Evolutionary conservation across 2,888 invertebrate species (phyloP), one percentile per base, ranked within the genome.

Genomic region (Troides oblongomaculatus): DNA sequence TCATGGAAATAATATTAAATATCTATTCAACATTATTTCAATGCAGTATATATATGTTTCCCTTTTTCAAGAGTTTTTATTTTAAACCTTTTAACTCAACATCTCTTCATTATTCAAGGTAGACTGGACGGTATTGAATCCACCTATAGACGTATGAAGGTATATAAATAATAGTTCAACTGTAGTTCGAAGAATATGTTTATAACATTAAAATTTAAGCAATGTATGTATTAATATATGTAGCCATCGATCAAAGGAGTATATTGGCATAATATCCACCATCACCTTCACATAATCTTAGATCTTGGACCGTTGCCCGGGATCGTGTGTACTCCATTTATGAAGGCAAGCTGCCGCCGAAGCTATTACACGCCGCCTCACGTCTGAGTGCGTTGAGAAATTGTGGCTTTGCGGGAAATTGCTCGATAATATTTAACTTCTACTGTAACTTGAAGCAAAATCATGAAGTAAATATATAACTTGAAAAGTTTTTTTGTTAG

Each of bases 301-400:
- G 69, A 69, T 62, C 58, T 69, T 69, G 69, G 69, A 69, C 21
- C 65, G 57, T 65, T 69, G 69, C 69, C 69, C 69, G 25, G 58
- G 25, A 61, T 62, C 62, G 21, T 62, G 46, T 62, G 62, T 69
- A 69, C 65, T 66, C 58, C 57, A 64, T 69, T 69, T 69, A 66
- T 66, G 62, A 62, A 62, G 57, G 50, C 69, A 61, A 66, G 69
- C 69, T 66, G 69, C 56, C 62, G 65, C 69, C 65, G 50, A 62
- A 56, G 58, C 65, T 60, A 69, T 65, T 62, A 69, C 62, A 46
- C 18, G 62, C 65, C 62, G 63, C 62, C 62, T 69, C 50, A 58
- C 43, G 46, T 62, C 46, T 69, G 66, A 66, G 36, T 39, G 50
- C 58, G 30, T 62, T 69, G 36, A 62, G 65, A 62, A 66, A 69